phyloP scores from a whole-genome alignment of 1,140 invertebrate species.

The Drosophila hydei region DNA sequence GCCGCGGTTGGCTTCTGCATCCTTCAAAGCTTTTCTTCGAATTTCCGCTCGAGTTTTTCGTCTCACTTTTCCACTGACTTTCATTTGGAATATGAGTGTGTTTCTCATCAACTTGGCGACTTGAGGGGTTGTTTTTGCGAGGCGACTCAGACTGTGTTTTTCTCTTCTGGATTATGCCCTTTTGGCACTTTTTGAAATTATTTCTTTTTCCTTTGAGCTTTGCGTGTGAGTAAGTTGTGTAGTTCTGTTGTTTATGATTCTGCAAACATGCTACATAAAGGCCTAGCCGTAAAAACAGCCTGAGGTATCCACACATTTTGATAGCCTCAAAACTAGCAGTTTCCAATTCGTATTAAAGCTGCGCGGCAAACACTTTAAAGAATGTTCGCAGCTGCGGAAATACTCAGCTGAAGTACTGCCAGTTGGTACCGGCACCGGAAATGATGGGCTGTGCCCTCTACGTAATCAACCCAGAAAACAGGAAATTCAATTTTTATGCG shows the following conservation, averaged over 20 bases:
- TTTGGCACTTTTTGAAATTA: slow-evolving; percentile 80
- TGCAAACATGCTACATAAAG: slow-evolving; percentile 71
- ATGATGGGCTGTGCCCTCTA: slow-evolving; percentile 54
- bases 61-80: slow-evolving; percentile 56
- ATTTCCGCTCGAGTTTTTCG: slow-evolving; percentile 70
- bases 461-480: slow-evolving; percentile 69
- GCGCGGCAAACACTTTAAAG: slow-evolving; percentile 31
- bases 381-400: slow-evolving; percentile 5
- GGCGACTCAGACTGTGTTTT: slow-evolving; percentile 61
- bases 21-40: slow-evolving; percentile 54
- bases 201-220: slow-evolving; percentile 57
- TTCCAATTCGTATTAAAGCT: slow-evolving; percentile 36
- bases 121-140: slow-evolving; percentile 72
- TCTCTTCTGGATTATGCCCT: slow-evolving; percentile 70
- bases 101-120: slow-evolving; percentile 63
- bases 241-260: slow-evolving; percentile 52
- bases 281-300: slow-evolving; percentile 28
- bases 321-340: slow-evolving; percentile 24
- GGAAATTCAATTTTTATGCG: slow-evolving; percentile 78
- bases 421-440: slow-evolving; percentile 49
- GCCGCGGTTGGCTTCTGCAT: slow-evolving; percentile 11
- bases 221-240: slow-evolving; percentile 34
- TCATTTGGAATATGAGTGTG: slow-evolving; percentile 55
- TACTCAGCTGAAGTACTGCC: slow-evolving; percentile 24
- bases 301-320: slow-evolving; percentile 12